Evolutionary conservation across 2,797 vertebrate species (phyloP).

Genomic region (Lutjanus campechanus): DNA sequence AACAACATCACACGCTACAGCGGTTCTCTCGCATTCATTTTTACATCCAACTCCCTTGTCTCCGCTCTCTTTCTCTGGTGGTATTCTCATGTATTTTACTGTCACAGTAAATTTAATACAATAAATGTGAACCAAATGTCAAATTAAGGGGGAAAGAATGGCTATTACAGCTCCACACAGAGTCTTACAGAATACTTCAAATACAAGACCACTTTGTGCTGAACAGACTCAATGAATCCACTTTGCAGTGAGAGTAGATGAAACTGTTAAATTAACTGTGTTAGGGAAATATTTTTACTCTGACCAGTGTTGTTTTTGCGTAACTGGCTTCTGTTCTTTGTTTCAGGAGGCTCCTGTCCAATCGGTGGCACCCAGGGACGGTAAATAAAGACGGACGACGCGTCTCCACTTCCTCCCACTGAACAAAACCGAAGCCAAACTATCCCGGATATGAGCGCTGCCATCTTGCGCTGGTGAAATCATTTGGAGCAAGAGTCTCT

Average conservation of each 20-base stretch:
- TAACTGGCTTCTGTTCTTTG: no score
- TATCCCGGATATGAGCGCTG: no score
- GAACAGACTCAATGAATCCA: background rate
- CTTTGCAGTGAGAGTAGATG: slow-evolving; percentile 7
- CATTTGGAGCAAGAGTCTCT: no score
- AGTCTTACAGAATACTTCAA: background rate
- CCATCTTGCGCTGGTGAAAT: no score
- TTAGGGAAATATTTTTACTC: background rate
- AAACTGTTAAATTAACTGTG: background rate
- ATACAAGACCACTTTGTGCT: background rate
- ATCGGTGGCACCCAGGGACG: no score
- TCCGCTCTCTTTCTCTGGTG: background rate
- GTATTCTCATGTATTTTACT: slow-evolving; percentile 20
- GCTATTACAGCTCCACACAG: no score
- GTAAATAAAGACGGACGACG: no score
- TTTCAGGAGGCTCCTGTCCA: no score
- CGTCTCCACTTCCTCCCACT: no score
- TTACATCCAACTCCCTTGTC: slow-evolving; percentile 9
- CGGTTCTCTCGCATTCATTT: slow-evolving; percentile 17
- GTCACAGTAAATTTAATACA: slow-evolving; percentile 8
- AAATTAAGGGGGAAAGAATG: background rate
- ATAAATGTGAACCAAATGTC: slow-evolving; percentile 12
- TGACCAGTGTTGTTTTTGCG: no score
- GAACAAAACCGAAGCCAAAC: no score
- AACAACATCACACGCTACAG: slow-evolving; percentile 38